phyloP scores from a whole-genome alignment of 2,113 vertebrate genomes.

The Coptodon bakossiorum region DNA sequence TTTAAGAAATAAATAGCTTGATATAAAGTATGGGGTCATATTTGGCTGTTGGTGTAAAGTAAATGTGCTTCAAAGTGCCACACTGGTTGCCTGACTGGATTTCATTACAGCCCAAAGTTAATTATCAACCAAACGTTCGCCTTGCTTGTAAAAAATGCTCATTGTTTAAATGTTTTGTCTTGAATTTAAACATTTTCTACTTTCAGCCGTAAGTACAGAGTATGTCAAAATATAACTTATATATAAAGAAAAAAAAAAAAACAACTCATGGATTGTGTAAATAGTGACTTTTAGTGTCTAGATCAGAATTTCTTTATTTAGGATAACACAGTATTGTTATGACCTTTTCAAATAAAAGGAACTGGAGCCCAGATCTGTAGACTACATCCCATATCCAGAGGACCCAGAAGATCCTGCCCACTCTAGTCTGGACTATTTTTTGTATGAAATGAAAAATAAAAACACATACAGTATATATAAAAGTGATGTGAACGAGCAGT shows the following conservation, averaged over 20 bases:
- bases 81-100: constrained; percentile 42
- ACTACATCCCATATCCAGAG: constrained; percentile 36
- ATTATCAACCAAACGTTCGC: constrained; percentile 41
- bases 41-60: constrained; percentile 35
- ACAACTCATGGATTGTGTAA: constrained; percentile 53
- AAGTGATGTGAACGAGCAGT: not conserved
- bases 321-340: constrained; percentile 26
- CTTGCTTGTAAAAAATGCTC: constrained; percentile 64
- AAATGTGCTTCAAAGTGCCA: constrained; percentile 63
- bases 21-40: not conserved
- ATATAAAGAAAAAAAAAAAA: not conserved
- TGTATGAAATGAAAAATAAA: not conserved
- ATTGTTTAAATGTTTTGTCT: constrained; percentile 41
- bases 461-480: not conserved
- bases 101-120: constrained; percentile 30
- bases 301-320: constrained; percentile 11
- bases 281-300: constrained; percentile 36
- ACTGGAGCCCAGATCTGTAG: constrained; percentile 75
- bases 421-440: not conserved
- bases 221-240: constrained; percentile 70
- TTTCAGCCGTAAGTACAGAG: constrained; percentile 74
- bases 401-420: constrained; percentile 8
- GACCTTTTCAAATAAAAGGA: constrained; percentile 57
- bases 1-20: not conserved
- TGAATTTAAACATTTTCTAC: constrained; percentile 54